phyloP scores from a whole-genome alignment of 2,113 vertebrate genomes.

The Murina feae region DNA sequence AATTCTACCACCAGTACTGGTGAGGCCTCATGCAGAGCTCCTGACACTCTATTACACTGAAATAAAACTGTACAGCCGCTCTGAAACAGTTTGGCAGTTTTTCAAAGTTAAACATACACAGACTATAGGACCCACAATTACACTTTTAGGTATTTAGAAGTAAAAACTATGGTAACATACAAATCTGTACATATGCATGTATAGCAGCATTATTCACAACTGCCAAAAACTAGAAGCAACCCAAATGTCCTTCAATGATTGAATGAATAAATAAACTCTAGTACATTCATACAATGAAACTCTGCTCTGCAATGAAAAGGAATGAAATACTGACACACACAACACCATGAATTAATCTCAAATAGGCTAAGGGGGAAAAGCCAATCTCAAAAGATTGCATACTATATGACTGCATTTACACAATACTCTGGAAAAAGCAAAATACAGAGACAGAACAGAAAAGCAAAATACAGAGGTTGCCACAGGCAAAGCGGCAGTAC shows the following conservation, averaged over 20 bases:
- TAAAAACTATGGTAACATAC: background rate
- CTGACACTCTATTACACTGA: too few species aligned
- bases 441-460: background rate
- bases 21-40: background rate
- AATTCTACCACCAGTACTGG: too few species aligned
- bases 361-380: background rate
- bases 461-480: too few species aligned
- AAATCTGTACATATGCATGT: background rate
- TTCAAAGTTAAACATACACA: background rate
- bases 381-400: background rate
- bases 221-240: background rate
- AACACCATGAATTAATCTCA: background rate
- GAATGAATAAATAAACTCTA: background rate
- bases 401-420: background rate
- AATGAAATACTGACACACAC: background rate
- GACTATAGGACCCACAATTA: background rate
- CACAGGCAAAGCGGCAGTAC: background rate
- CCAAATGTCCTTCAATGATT: background rate
- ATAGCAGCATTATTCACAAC: background rate
- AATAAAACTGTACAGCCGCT: background rate
- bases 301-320: background rate
- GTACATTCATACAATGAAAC: background rate
- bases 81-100: background rate
- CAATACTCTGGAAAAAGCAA: background rate
- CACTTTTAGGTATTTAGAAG: background rate